phyloP scores from a whole-genome alignment of 2,888 invertebrate genomes.

The Gnatocerus cornutus region DNA sequence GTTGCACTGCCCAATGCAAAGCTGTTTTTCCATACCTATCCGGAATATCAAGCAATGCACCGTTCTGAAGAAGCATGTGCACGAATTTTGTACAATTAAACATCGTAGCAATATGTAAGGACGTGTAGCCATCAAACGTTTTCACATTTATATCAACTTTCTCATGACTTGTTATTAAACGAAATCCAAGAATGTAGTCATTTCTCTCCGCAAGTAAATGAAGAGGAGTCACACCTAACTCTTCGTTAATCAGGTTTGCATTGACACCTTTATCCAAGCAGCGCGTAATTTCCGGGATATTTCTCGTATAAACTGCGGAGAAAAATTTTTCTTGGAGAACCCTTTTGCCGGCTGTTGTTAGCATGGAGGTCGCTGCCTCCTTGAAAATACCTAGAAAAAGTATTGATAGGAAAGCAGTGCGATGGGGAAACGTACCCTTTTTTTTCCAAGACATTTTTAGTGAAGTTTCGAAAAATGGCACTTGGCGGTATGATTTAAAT shows the following conservation, averaged over 20 bases:
- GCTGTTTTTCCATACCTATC: constrained; percentile 54
- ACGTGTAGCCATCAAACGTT: constrained; percentile 14
- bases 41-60: constrained; percentile 54
- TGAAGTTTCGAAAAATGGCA: no score
- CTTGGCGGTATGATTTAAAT: no score
- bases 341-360: neutral
- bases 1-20: constrained; percentile 54
- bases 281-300: constrained; percentile 3
- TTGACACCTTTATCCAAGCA: constrained; percentile 20
- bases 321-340: constrained; percentile 14
- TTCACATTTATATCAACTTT: constrained; percentile 9
- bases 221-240: constrained; percentile 16
- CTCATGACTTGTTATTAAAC: constrained; percentile 1
- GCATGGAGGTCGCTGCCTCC: neutral
- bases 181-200: constrained; percentile 19
- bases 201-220: constrained; percentile 33
- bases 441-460: no score
- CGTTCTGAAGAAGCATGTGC: constrained; percentile 50
- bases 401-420: no score
- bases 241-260: neutral
- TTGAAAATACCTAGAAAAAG: neutral
- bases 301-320: constrained; percentile 14
- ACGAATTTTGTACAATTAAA: constrained; percentile 35
- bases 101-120: constrained; percentile 15
- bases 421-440: no score